Evolutionary conservation across 1,140 invertebrate species (phyloP).

Genomic region (Drosophila pruinosa): DNA sequence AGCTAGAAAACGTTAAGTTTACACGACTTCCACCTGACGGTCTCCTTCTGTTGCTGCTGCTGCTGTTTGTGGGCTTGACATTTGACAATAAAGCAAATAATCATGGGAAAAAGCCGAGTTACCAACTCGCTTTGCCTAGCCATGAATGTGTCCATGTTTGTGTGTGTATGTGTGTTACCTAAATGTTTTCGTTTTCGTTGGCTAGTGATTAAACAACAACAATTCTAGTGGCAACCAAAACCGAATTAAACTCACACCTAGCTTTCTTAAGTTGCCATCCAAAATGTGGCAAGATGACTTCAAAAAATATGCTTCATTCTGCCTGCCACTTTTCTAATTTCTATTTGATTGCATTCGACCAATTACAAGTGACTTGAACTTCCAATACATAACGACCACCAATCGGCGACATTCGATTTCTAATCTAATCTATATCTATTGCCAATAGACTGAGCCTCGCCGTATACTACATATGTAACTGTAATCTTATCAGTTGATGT

Average conservation of each 20-base stretch:
- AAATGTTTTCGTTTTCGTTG: slow-evolving; percentile 43
- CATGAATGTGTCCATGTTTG: neutral
- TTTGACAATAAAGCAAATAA: slow-evolving; percentile 82
- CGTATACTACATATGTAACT: no score
- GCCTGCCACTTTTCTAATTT: no score
- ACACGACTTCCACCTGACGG: slow-evolving; percentile 71
- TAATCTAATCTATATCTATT: no score
- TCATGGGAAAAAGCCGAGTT: slow-evolving; percentile 77
- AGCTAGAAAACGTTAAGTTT: slow-evolving; percentile 65
- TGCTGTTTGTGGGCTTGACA: slow-evolving; percentile 62
- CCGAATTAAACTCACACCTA: slow-evolving; percentile 1
- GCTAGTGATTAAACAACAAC: slow-evolving; percentile 9
- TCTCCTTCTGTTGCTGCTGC: slow-evolving; percentile 4
- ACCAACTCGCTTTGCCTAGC: slow-evolving; percentile 19
- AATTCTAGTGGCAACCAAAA: slow-evolving; percentile 10
- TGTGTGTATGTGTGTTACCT: slow-evolving; percentile 3
- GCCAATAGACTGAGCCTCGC: no score
- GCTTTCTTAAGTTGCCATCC: neutral
- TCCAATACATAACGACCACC: no score
- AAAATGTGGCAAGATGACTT: neutral
- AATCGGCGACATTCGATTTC: no score
- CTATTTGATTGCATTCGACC: no score
- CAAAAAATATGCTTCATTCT: no score
- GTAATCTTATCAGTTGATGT: neutral
- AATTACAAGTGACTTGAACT: no score